Conservation (phyloP, 2,888 invertebrate species). For the Scotopteryx bipunctaria region DNA sequence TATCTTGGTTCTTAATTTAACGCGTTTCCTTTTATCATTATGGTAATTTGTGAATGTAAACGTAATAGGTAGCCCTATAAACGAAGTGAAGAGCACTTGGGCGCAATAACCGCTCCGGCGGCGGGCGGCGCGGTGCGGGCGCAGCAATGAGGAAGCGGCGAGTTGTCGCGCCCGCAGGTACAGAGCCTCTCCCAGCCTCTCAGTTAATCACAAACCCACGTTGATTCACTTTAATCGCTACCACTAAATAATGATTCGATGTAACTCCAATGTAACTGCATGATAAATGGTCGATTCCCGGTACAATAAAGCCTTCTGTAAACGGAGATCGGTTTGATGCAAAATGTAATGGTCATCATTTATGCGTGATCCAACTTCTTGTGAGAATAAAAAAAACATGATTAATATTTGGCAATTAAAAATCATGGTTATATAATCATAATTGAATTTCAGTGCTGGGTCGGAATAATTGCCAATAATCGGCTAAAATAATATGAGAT, state of each 20-base stretch:
- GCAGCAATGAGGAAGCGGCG: constrained; percentile 66
- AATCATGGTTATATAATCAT: no score
- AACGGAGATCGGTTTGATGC: constrained; percentile 17
- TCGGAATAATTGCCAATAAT: not conserved
- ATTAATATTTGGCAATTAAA: not conserved
- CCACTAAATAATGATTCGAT: constrained; percentile 52
- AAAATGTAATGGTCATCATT: constrained; percentile 15
- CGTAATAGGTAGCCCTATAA: constrained; percentile 23
- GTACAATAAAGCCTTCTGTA: constrained; percentile 26
- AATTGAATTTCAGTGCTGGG: constrained; percentile 1
- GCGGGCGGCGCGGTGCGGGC: constrained; percentile 23
- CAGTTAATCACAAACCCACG: constrained; percentile 54
- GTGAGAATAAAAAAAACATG: constrained; percentile 7
- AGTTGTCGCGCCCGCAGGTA: constrained; percentile 63
- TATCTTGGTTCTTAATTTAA: no score
- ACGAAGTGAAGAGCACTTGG: constrained; percentile 21
- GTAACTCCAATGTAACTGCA: constrained; percentile 47
- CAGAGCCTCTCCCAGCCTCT: constrained; percentile 41
- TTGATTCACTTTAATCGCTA: constrained; percentile 53
- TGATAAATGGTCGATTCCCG: constrained; percentile 43
- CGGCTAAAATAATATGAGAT: not conserved
- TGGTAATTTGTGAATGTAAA: constrained; percentile 16
- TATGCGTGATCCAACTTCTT: constrained; percentile 14
- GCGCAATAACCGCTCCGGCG: constrained; percentile 57
- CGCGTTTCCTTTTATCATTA: no score